phyloP scores from a whole-genome alignment of 2,113 vertebrate genomes.

The Pao palembangensis region DNA sequence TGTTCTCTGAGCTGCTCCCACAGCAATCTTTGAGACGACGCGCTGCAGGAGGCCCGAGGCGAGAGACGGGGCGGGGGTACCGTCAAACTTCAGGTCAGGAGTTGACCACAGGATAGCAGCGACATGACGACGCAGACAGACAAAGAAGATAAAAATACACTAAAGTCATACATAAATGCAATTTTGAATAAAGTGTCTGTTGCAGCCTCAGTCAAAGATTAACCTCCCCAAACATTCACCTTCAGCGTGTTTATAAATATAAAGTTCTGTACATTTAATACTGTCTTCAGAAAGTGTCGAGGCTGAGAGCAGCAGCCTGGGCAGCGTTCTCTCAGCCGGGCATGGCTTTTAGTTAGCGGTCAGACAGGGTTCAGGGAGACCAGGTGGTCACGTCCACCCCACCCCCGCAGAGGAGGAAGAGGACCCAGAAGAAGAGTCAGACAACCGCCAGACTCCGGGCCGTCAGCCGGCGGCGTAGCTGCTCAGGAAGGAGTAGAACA shows the following conservation, averaged over 20 bases:
- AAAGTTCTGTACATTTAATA: constrained; percentile 55
- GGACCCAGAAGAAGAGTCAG: background rate
- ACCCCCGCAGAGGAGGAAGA: background rate
- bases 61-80: constrained; percentile 3
- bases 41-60: background rate
- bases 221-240: constrained; percentile 26
- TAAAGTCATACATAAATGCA: constrained; percentile 38
- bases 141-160: constrained; percentile 1
- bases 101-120: too few species aligned
- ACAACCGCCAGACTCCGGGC: too few species aligned
- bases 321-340: constrained; percentile 25
- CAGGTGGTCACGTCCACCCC: background rate
- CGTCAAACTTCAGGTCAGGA: constrained; percentile 9
- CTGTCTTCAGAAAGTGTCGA: constrained; percentile 37
- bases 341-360: constrained; percentile 47
- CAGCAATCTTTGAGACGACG: too few species aligned
- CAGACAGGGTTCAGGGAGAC: constrained; percentile 35
- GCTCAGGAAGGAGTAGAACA: constrained; percentile 99
- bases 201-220: constrained; percentile 49
- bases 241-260: constrained; percentile 56
- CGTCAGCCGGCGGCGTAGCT: constrained; percentile 90
- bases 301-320: constrained; percentile 42
- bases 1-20: too few species aligned
- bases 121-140: constrained; percentile 5
- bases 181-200: constrained; percentile 59